Base-by-base conservation (phyloP, 2,888 invertebrate species). In the Tinea pellionella region DNA sequence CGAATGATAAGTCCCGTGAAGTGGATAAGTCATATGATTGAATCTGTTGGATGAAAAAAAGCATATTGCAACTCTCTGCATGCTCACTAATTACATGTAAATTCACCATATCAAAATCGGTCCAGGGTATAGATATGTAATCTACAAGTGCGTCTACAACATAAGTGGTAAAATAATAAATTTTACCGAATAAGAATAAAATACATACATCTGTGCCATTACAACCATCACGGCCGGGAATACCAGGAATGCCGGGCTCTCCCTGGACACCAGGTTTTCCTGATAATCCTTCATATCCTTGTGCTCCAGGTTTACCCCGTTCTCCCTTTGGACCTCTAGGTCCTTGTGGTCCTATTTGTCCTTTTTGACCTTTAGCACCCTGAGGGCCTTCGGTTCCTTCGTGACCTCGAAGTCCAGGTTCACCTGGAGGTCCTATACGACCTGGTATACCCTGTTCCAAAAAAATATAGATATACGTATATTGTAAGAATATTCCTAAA, bases 221-320 rank as follows among this genome's bases (percentile, higher is more conserved):
- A 74, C 98, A 99, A 9, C 98, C 99, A 74, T 98, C 97, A 68
- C 93, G 86, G 59, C 98, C 98, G 43, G 94, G 92, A 51, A 90
- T 84, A 66, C 97, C 97, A n/a, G 94, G 88, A 0, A 88, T 70
- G 59, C 97, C 95, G 0, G 89, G 67, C 61, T 89, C 89, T 32
- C 95, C 95, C 72, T 89, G 90, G 62, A 89, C 73, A 62, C 94
- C 94, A 16, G 92, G 93, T 63, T 59, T 61, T 57, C 94, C 94
- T 68, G 91, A 89, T 62, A 91, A 89, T 63, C 95, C 96, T 4
- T 94, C 91, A 75, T 93, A 94, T 61, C 98, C 98, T 63, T 96
- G 96, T 65, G 93, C 89, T 64, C 99, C 98, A 67, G 91, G 91
- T 77, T 92, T 93, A 55, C 97, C 97, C 68, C 92, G 87, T 67